phyloP scores from a whole-genome alignment of 2,113 vertebrate species.

The Eptesicus fuscus region DNA sequence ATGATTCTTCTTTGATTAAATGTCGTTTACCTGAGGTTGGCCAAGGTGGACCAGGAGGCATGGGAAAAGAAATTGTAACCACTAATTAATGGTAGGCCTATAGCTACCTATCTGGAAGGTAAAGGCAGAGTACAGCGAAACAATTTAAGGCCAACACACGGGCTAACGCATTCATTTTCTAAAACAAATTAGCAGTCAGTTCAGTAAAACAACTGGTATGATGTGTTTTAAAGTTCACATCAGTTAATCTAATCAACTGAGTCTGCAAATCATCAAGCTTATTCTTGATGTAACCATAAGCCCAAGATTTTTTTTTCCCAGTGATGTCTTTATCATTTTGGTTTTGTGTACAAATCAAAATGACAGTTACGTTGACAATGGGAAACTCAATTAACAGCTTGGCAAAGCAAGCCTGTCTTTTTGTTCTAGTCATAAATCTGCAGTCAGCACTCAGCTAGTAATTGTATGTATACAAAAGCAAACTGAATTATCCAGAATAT shows the following conservation, averaged over 20 bases:
- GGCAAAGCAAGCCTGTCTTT: neutral
- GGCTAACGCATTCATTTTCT: neutral
- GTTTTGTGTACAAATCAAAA: constrained; percentile 28
- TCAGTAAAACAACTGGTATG: neutral
- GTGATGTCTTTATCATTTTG: constrained; percentile 37
- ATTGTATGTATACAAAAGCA: neutral
- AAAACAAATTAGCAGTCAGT: neutral
- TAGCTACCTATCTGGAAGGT: neutral
- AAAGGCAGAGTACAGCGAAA: neutral
- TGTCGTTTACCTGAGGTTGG: neutral
- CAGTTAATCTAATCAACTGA: neutral
- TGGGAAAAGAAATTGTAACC: neutral
- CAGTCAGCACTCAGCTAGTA: neutral
- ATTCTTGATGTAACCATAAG: neutral
- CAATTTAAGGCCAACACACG: neutral
- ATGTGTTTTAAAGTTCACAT: neutral
- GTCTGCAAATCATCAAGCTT: neutral
- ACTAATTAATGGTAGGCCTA: neutral
- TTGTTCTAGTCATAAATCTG: neutral
- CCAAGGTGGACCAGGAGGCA: neutral
- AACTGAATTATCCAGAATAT: neutral
- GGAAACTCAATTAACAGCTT: constrained; percentile 44
- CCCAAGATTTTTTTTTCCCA: neutral
- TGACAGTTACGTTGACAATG: neutral
- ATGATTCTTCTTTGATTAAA: neutral